Conservation (phyloP, 2,888 invertebrate species). For the Papilio gigon region DNA sequence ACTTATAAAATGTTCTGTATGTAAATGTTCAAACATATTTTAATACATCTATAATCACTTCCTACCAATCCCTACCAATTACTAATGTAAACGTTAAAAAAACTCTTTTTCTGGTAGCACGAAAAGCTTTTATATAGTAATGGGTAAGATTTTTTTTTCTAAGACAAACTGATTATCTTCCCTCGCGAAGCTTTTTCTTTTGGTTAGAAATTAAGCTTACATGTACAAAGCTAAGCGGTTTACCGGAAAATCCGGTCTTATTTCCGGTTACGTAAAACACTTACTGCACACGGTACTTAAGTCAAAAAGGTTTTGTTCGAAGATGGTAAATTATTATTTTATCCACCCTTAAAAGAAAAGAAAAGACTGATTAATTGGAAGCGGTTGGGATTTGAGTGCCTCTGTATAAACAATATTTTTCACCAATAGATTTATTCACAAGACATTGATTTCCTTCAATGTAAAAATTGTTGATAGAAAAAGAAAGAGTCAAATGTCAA, state of each 20-base stretch:
- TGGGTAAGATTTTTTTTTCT: slow-evolving; percentile 22
- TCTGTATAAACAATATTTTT: too few species aligned
- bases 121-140: slow-evolving; percentile 22
- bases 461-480: too few species aligned
- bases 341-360: not conserved
- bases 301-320: slow-evolving; percentile 15
- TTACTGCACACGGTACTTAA: slow-evolving; percentile 20
- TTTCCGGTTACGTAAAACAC: slow-evolving; percentile 29
- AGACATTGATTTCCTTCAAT: too few species aligned
- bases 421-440: not conserved
- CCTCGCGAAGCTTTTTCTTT: slow-evolving; percentile 32
- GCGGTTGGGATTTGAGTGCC: too few species aligned
- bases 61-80: not conserved
- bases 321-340: not conserved
- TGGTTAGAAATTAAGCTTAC: slow-evolving; percentile 34
- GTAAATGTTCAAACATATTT: too few species aligned
- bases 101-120: not conserved
- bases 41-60: not conserved
- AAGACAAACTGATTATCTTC: slow-evolving; percentile 30
- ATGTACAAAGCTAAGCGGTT: slow-evolving; percentile 28
- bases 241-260: slow-evolving; percentile 29
- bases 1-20: too few species aligned
- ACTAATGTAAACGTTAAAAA: not conserved
- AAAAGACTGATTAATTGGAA: not conserved
- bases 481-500: too few species aligned